These are phyloP conservation scores for Aphidius ervi DNA, from an alignment of 1,140 invertebrate genomes.

Conservation along the genomic window DNA sequence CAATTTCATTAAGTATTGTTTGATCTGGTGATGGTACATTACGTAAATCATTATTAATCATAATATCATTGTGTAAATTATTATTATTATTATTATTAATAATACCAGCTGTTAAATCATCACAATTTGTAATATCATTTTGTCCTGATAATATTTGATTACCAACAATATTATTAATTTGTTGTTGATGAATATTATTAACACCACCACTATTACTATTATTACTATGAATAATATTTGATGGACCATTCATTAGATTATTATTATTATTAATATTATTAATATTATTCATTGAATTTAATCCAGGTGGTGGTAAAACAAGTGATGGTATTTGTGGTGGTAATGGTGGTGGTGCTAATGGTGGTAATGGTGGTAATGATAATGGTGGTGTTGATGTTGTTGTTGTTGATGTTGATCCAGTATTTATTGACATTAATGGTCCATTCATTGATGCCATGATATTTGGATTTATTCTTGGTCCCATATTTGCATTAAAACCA, in stretches of 20 bases:
- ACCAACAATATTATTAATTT: slow-evolving; percentile 26
- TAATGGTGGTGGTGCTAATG: slow-evolving; percentile 34
- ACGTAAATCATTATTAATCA: slow-evolving; percentile 25
- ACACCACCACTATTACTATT: slow-evolving; percentile 9
- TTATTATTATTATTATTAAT: slow-evolving; percentile 26
- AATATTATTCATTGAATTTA: slow-evolving; percentile 31
- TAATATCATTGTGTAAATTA: slow-evolving; percentile 37
- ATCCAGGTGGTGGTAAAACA: slow-evolving; percentile 31
- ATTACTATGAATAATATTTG: slow-evolving; percentile 15
- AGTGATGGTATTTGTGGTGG: slow-evolving; percentile 30
- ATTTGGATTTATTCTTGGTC: slow-evolving; percentile 38
- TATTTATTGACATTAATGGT: slow-evolving; percentile 40
- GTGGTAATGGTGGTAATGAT: slow-evolving; percentile 36
- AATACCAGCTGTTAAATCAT: slow-evolving; percentile 19
- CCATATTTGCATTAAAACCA: slow-evolving; percentile 43
- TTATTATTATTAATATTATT: no score
- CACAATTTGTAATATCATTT: no score
- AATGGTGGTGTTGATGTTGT: slow-evolving; percentile 33
- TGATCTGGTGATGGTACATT: slow-evolving; percentile 56
- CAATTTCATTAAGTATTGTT: slow-evolving; percentile 59
- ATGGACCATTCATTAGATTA: slow-evolving; percentile 25
- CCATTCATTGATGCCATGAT: slow-evolving; percentile 45
- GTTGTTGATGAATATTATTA: slow-evolving; percentile 2
- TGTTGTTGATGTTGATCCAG: slow-evolving; percentile 36
- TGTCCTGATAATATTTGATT: not conserved